Conservation (phyloP, 1,140 invertebrate species). For the Drosophila subpulchrella region DNA sequence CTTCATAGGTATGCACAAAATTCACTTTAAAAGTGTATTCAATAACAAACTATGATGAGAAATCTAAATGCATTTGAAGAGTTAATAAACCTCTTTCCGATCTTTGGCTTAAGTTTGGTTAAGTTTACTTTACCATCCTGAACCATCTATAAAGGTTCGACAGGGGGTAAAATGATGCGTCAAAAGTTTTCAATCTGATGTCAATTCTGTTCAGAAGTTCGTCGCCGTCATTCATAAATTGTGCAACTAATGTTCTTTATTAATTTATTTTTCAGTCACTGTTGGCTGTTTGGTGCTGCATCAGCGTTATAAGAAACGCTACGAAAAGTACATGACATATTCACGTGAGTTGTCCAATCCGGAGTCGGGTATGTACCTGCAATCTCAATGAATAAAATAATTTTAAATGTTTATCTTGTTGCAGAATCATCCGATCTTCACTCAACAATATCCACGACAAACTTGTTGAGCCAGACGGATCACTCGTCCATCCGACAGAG, state of each 20-base stretch:
- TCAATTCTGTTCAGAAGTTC: background rate
- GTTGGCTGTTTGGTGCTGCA: constrained; percentile 90
- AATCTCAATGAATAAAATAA: background rate
- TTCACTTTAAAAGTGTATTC: background rate
- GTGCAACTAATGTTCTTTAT: constrained; percentile 30
- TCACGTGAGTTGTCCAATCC: constrained; percentile 80
- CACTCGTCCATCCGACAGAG: constrained; percentile 60
- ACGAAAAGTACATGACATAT: constrained; percentile 85
- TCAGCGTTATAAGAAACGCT: constrained; percentile 88
- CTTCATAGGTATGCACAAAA: constrained; percentile 86
- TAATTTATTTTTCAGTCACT: constrained; percentile 86
- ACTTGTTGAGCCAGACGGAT: constrained; percentile 66
- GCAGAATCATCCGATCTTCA: constrained; percentile 64
- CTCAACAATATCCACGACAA: constrained; percentile 79
- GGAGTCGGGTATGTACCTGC: constrained; percentile 68
- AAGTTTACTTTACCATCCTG: background rate
- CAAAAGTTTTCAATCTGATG: constrained; percentile 82
- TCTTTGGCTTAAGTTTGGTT: background rate
- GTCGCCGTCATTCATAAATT: constrained; percentile 16
- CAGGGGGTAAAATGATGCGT: constrained; percentile 83
- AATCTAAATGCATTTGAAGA: constrained; percentile 42
- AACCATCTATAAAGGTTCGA: background rate
- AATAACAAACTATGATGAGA: constrained; percentile 31
- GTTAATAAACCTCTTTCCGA: constrained; percentile 34
- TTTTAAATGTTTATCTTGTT: background rate